Conservation (phyloP, 2,797 vertebrate genomes). For the Chelmon rostratus region DNA sequence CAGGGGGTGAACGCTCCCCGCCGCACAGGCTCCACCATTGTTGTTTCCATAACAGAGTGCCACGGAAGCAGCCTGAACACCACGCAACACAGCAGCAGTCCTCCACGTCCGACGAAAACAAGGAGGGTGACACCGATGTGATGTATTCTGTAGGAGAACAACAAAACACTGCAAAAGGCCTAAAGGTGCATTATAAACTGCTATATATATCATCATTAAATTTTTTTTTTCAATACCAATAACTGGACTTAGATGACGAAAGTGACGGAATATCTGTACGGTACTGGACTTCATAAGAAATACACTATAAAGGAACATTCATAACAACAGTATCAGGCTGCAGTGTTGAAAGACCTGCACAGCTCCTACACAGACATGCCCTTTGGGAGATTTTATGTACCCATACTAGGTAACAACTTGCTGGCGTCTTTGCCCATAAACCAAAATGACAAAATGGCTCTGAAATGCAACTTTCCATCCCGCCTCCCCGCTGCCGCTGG, state of each 20-base stretch:
- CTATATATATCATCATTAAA: background rate
- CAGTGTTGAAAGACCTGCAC: background rate
- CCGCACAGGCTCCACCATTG: slow-evolving; percentile 78
- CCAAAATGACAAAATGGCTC: slow-evolving; percentile 29
- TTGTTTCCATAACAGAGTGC: slow-evolving; percentile 76
- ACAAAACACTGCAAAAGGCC: background rate
- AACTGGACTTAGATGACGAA: too few species aligned
- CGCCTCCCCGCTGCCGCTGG: background rate
- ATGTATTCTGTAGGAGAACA: background rate
- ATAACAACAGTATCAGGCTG: too few species aligned
- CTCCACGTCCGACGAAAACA: slow-evolving; percentile 35
- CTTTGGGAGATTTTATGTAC: slow-evolving; percentile 17
- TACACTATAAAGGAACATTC: too few species aligned
- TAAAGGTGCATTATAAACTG: background rate
- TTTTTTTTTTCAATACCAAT: too few species aligned
- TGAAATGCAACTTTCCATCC: slow-evolving; percentile 33
- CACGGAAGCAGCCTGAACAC: slow-evolving; percentile 61
- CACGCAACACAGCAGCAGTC: slow-evolving; percentile 35
- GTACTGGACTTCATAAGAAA: too few species aligned
- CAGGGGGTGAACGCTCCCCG: slow-evolving; percentile 72
- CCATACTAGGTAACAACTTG: slow-evolving; percentile 26
- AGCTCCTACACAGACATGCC: slow-evolving; percentile 1
- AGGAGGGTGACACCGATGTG: slow-evolving; percentile 11
- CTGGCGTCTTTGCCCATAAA: slow-evolving; percentile 21
- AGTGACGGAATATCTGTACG: too few species aligned